Conservation (phyloP, 1,140 invertebrate species). For the Pseudachorutes palmiensis region DNA sequence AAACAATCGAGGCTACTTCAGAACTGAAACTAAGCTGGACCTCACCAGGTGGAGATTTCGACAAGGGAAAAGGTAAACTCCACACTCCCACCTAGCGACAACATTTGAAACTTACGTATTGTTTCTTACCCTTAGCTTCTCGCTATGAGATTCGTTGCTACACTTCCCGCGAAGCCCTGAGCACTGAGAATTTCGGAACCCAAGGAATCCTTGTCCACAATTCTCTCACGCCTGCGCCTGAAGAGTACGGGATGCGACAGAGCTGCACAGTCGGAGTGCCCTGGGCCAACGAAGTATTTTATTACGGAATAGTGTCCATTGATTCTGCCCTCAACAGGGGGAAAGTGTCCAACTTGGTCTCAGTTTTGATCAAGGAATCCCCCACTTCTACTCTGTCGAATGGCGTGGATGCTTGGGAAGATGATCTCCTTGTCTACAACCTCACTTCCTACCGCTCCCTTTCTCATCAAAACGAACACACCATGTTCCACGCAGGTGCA, state of each 20-base stretch:
- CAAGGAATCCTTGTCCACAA: slow-evolving; percentile 41
- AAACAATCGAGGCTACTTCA: slow-evolving; percentile 37
- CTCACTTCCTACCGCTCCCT: slow-evolving; percentile 34
- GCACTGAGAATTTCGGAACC: slow-evolving; percentile 38
- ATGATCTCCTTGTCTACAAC: slow-evolving; percentile 31
- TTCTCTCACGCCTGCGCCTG: slow-evolving; percentile 39
- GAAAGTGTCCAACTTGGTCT: slow-evolving; percentile 40
- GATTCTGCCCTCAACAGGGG: slow-evolving; percentile 39
- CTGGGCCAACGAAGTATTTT: slow-evolving; percentile 41
- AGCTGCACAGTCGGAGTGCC: slow-evolving; percentile 40
- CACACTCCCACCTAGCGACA: neutral
- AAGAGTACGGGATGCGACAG: slow-evolving; percentile 38
- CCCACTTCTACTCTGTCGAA: slow-evolving; percentile 37
- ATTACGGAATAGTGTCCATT: slow-evolving; percentile 41
- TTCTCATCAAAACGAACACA: slow-evolving; percentile 27
- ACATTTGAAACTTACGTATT: slow-evolving; percentile 2
- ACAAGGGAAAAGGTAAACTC: slow-evolving; percentile 40
- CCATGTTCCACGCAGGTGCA: slow-evolving; percentile 36
- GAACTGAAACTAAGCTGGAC: slow-evolving; percentile 41
- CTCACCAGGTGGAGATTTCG: slow-evolving; percentile 41
- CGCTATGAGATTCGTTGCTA: slow-evolving; percentile 41
- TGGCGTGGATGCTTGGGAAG: slow-evolving; percentile 33
- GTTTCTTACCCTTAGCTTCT: slow-evolving; percentile 30
- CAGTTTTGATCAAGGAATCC: slow-evolving; percentile 40
- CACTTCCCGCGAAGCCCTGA: slow-evolving; percentile 39